Base-by-base conservation (phyloP, 2,888 invertebrate genomes). In the Protonemura montana region DNA sequence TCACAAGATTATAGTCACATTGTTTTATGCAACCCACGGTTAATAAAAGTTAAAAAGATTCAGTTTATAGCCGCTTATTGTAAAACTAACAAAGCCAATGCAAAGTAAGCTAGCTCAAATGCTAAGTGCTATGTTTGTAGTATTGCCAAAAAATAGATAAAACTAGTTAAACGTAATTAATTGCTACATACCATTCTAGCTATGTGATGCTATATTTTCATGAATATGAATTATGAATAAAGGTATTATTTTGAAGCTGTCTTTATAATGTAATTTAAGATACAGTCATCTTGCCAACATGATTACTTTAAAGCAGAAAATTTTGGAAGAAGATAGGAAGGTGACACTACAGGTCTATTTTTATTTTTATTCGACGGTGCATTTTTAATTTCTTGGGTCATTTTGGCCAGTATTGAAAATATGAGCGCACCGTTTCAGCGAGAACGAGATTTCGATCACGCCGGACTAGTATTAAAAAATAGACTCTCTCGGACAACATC, bases 391-490 rank as follows among this genome's bases (percentile, higher is more conserved):
- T 59, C 59, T 59, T 21, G 21, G 59, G 21, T 59, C 59, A 59
- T 59, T 59, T 59, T 59, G 59, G 59, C 59, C 59, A 59, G 59
- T 59, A 59, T 59, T 59, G 59, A 59, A 59, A 59, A 59, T 59
- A 59, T 59, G 59, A 59, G 59, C 59, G 59, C 59, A 59, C 59
- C 59, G 59, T 7, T 59, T 59, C 59, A 59, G 13, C 13, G 59
- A 13, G 59, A 59, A 10, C 59, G 59, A 59, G 59, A 16, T 59
- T 2, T 21, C 59, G 59, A 59, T 59, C 59, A 21, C 59, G 13
- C 59, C 21, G 59, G 81, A 81, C 81, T 81, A 81, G 81, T 30
- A 81, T 81, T 59, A 27, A 81, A 81, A 81, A 81, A 81, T 81
- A 81, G 81, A 81, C 81, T 81, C 81, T 81, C 59, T 81, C 28